Conservation (phyloP, 35 echinoderm and acorn worm species). For the Chiridota heheva region DNA sequence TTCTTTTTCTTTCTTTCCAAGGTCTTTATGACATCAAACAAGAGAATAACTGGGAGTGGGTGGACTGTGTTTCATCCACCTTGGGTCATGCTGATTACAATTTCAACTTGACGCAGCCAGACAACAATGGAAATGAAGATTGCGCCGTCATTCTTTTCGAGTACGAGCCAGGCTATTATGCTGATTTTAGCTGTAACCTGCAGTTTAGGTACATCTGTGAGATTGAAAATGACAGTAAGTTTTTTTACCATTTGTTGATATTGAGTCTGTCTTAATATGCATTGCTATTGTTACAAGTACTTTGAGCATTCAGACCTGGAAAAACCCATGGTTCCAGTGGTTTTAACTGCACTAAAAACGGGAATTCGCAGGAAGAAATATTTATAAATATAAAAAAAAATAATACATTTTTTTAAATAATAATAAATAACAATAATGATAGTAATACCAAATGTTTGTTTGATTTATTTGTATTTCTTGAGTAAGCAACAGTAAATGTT, state of each 20-base stretch:
- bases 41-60: conserved; percentile 40
- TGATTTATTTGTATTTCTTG: no score
- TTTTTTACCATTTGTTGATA: not conserved
- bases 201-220: conserved; percentile 59
- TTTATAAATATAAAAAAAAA: no score
- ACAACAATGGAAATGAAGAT: conserved; percentile 54
- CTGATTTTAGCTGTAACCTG: conserved; percentile 30
- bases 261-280: no score
- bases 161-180: conserved; percentile 46
- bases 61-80: conserved; percentile 49
- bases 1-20: not conserved
- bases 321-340: no score
- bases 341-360: no score
- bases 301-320: no score
- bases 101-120: conserved; percentile 46
- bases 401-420: no score
- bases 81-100: conserved; percentile 39
- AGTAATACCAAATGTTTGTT: no score
- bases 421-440: no score
- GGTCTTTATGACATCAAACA: conserved; percentile 40
- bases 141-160: conserved; percentile 24
- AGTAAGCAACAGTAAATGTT: no score
- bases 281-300: no score
- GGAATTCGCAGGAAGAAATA: no score
- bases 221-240: not conserved